Conservation (phyloP, 2,888 invertebrate species). For the Cordilura impudica region DNA sequence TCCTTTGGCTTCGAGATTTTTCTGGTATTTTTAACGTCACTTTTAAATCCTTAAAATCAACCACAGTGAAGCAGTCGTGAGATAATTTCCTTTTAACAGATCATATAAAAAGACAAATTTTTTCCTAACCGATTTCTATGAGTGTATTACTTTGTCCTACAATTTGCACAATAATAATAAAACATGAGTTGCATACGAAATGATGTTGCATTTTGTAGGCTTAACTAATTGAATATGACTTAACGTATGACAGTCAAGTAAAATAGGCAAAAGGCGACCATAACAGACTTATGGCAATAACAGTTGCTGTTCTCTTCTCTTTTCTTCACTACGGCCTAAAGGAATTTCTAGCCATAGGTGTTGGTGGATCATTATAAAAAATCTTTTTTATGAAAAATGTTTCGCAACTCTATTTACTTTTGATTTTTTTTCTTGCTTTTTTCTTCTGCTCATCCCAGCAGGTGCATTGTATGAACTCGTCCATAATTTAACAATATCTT, state of each 20-base stretch:
- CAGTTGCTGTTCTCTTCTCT: constrained; percentile 19
- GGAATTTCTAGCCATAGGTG: constrained; percentile 57
- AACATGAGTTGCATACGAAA: constrained; percentile 62
- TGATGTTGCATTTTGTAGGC: constrained; percentile 63
- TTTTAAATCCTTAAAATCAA: no score
- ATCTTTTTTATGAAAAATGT: constrained; percentile 6
- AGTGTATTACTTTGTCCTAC: constrained; percentile 17
- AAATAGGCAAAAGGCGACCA: constrained; percentile 3
- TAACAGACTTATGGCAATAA: constrained; percentile 20
- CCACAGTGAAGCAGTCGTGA: no score
- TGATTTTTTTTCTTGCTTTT: not conserved
- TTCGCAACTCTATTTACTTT: constrained; percentile 36
- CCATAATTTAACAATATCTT: not conserved
- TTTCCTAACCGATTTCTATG: constrained; percentile 29
- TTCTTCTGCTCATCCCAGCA: constrained; percentile 44
- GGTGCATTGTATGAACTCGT: constrained; percentile 48
- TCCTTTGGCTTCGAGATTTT: no score
- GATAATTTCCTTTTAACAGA: no score
- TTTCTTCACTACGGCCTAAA: constrained; percentile 41
- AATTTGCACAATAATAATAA: constrained; percentile 57
- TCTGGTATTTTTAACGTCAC: no score
- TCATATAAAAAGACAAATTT: no score
- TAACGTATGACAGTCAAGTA: constrained; percentile 57
- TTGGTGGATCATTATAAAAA: constrained; percentile 54
- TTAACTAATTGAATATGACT: constrained; percentile 62